These are phyloP conservation scores for Dynastes grantii DNA, from an alignment of 2,888 invertebrate species.

Conservation along the genomic window DNA sequence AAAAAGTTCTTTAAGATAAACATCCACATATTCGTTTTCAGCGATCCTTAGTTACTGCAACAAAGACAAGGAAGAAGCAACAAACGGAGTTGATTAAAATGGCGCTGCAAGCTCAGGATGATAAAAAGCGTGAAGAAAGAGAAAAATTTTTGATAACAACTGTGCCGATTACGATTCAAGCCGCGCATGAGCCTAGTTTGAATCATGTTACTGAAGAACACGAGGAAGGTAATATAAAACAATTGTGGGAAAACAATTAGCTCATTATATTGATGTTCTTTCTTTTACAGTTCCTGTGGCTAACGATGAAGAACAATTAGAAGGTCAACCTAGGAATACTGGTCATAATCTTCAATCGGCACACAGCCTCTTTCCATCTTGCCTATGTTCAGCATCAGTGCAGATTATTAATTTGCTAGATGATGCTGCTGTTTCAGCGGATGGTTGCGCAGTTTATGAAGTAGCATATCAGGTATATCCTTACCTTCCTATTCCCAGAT, in stretches of 20 bases:
- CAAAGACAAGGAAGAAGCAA: conserved; percentile 98
- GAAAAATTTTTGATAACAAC: conserved; percentile 97
- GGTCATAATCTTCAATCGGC: conserved; percentile 92
- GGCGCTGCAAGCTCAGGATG: conserved; percentile 96
- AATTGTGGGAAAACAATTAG: not conserved
- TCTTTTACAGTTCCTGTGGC: conserved; percentile 50
- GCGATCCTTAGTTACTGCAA: conserved; percentile 97
- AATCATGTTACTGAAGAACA: conserved; percentile 91
- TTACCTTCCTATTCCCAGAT: not conserved
- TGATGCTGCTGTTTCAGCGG: conserved; percentile 94
- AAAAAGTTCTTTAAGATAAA: not conserved
- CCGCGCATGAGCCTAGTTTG: conserved; percentile 95
- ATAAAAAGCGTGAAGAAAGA: conserved; percentile 93
- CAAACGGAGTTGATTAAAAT: conserved; percentile 98
- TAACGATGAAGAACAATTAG: conserved; percentile 75
- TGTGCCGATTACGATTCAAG: conserved; percentile 94
- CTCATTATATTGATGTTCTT: not conserved
- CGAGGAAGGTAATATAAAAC: conserved; percentile 78
- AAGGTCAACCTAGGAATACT: conserved; percentile 80
- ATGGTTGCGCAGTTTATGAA: conserved; percentile 97
- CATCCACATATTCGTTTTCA: conserved; percentile 67
- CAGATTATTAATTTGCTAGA: conserved; percentile 95
- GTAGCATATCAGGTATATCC: conserved; percentile 89
- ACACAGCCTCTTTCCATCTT: conserved; percentile 96
- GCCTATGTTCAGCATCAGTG: conserved; percentile 95